Conservation (phyloP, 2,888 invertebrate species). For the Hypena proboscidalis region DNA sequence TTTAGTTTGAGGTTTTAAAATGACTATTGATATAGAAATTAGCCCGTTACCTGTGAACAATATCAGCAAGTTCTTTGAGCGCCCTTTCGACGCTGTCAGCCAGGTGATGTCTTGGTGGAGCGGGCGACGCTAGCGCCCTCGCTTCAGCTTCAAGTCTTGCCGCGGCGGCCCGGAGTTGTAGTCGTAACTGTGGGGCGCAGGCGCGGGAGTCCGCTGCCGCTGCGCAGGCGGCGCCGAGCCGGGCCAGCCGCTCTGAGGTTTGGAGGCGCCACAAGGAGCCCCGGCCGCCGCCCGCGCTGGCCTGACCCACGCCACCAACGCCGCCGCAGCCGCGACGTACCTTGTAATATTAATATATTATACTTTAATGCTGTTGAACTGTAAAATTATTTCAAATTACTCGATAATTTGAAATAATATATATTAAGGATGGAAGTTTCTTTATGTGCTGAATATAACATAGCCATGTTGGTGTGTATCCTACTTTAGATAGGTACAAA, state of each 20-base stretch:
- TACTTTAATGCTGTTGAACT: too few species aligned
- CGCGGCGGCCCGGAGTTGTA: constrained; percentile 77
- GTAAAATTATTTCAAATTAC: too few species aligned
- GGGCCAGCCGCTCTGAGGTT: constrained; percentile 85
- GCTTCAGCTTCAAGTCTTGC: constrained; percentile 68
- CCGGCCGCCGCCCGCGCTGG: constrained; percentile 58
- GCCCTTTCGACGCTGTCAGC: constrained; percentile 87
- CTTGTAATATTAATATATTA: too few species aligned
- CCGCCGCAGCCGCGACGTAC: constrained; percentile 60
- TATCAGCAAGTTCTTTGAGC: constrained; percentile 88
- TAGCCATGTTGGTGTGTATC: too few species aligned
- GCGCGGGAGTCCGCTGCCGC: constrained; percentile 89
- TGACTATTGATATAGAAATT: too few species aligned
- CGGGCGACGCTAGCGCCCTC: constrained; percentile 67
- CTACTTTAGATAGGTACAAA: too few species aligned
- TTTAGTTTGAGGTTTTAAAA: too few species aligned
- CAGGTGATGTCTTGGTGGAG: constrained; percentile 85
- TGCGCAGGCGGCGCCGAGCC: constrained; percentile 93
- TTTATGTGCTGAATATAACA: too few species aligned
- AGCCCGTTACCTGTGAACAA: constrained; percentile 86
- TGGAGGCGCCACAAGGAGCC: constrained; percentile 78
- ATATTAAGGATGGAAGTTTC: too few species aligned
- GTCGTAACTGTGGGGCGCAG: constrained; percentile 87
- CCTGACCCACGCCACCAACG: constrained; percentile 14
- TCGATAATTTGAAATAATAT: too few species aligned